A percentile compares a stretch with the other conserved stretches of the same genome.
Conservation (phyloP, 2,888 invertebrate species). For the Teleogryllus oceanicus region DNA sequence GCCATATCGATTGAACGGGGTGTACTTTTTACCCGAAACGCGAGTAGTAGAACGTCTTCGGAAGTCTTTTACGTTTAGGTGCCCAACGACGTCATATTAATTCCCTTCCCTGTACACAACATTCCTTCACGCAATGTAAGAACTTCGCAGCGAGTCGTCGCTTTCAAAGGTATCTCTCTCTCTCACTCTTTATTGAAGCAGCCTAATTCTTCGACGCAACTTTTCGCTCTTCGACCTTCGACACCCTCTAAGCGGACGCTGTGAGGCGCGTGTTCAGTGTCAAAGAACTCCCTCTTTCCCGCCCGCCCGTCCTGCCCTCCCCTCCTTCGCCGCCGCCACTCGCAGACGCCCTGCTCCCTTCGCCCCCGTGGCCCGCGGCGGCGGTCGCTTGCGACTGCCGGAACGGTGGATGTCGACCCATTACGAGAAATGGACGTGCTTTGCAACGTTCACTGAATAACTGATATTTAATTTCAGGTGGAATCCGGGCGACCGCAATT, state of each 20-base stretch:
- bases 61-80: too few species aligned
- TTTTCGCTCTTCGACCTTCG: constrained; percentile 18
- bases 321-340: neutral
- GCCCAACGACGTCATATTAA: too few species aligned
- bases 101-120: too few species aligned
- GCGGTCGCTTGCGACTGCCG: neutral
- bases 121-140: too few species aligned
- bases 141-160: too few species aligned
- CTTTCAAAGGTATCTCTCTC: neutral
- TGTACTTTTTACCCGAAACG: too few species aligned
- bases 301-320: neutral
- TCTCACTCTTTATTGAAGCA: neutral
- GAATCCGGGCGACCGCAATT: neutral
- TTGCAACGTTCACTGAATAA: neutral
- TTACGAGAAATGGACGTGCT: neutral
- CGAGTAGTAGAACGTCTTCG: too few species aligned
- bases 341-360: neutral
- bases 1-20: too few species aligned
- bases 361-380: neutral
- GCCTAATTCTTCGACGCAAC: neutral
- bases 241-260: constrained; percentile 6
- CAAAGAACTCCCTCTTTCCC: neutral
- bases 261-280: neutral
- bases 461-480: neutral
- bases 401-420: neutral